Conservation (phyloP, 2,888 invertebrate species). For the Drosophila cracens region DNA sequence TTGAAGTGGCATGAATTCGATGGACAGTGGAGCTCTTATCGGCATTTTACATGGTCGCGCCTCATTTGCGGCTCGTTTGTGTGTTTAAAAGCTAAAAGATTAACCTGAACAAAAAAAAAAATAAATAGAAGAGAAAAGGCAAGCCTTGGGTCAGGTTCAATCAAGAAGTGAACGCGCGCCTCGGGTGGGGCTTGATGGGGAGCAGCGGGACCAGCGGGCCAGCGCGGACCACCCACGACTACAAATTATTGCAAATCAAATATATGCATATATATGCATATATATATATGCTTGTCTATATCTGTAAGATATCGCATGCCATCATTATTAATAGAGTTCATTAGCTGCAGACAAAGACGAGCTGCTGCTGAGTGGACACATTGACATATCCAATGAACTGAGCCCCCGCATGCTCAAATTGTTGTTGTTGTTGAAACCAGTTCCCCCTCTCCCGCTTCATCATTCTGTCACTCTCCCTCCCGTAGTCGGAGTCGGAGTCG, state of each 20-base stretch:
- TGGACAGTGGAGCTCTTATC: slow-evolving; percentile 23
- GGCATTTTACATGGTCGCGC: slow-evolving; percentile 39
- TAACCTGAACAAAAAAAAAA: slow-evolving; percentile 4
- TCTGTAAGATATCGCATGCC: slow-evolving; percentile 35
- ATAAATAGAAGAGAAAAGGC: background rate
- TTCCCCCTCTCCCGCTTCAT: background rate
- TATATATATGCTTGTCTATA: background rate
- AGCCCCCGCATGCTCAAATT: slow-evolving; percentile 15
- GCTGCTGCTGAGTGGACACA: slow-evolving; percentile 21
- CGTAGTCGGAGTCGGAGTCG: background rate
- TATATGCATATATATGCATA: slow-evolving; percentile 4
- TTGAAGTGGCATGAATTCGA: slow-evolving; percentile 2
- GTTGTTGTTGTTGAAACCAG: slow-evolving; percentile 21
- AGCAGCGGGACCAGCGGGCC: too few relatives aligned
- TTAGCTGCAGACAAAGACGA: slow-evolving; percentile 47
- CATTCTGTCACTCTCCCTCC: background rate
- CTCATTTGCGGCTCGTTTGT: slow-evolving; percentile 50
- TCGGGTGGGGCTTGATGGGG: slow-evolving; percentile 1
- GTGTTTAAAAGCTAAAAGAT: slow-evolving; percentile 22
- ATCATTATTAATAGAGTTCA: slow-evolving; percentile 62
- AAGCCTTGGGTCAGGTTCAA: slow-evolving; percentile 15
- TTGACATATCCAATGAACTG: slow-evolving; percentile 20
- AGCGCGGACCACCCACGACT: slow-evolving; percentile 44
- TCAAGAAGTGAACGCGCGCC: slow-evolving; percentile 16
- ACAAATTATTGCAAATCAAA: slow-evolving; percentile 53